Base-by-base conservation (phyloP, 30 jellyfish, hydroid and myxozoan species). In the Aurelia sp. region DNA sequence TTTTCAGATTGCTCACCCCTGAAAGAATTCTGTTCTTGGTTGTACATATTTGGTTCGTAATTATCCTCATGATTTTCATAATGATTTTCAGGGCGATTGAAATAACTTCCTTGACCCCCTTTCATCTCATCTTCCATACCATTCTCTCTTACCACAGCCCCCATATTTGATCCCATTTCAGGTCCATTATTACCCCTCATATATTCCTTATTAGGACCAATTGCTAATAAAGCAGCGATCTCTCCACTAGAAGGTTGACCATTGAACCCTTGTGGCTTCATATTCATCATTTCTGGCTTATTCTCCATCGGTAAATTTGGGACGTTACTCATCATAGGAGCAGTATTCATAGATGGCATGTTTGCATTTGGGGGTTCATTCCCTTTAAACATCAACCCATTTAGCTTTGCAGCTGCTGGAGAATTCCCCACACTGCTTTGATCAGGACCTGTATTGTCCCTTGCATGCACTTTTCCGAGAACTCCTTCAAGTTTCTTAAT, bases 401-500 rank as follows among this genome's bases (percentile, higher is more conserved):
- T 78, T 69, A 63, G 44, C 44, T 78, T 78, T 31, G 47, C 78
- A 3, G 53, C 68, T 2, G 78, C 80, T 18, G 80, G 80, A 55
- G 19, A 12, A 11, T 69, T 50, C 10, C 10, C 57, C 2, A 21
- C 31, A 8, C 31, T 10, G 13, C 31, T 11, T 40, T 41, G 63
- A 2, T 63, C 79, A 13, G 50, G 67, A 2, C 67, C 82, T 24
- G 93, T 72, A 20, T 44, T 31, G 13, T 72, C 93, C 51, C 89
- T 58, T 31, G 91, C 30, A n/a, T 73, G 81, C 5, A 88, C 96
- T 80, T 69, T 74, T 3, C 74, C 88, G 44, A 88, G 57, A 24
- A 78, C 78, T 0, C 82, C 95, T 35, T 84, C 86, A 38, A 95
- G 90, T 40, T 89, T 95, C 80, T 79, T 89, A 21, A 94, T 94